A percentile compares a stretch with the other conserved stretches of the same genome.
These are phyloP conservation scores for Sitobion miscanthi DNA, from an alignment of 1,140 invertebrate species.

Conservation along the genomic window DNA sequence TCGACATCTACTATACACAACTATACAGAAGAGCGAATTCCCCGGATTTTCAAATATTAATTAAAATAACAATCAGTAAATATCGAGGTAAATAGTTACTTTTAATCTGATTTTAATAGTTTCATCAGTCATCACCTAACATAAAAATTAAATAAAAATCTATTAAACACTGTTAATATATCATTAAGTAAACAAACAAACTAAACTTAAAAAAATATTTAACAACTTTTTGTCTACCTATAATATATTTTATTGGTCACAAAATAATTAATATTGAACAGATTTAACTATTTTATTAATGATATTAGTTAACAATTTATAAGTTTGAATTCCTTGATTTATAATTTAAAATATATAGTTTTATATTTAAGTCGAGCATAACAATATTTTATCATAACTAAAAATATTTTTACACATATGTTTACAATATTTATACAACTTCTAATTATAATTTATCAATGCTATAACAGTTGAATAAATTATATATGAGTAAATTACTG, in stretches of 20 bases:
- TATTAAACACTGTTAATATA: not conserved
- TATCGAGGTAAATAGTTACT: not conserved
- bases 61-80: not conserved
- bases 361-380: not conserved
- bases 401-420: not conserved
- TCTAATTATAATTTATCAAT: not conserved
- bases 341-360: not conserved
- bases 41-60: not conserved
- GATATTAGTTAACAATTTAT: not conserved
- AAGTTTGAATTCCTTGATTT: not conserved
- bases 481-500: not conserved
- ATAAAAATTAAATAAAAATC: not conserved
- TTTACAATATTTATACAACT: not conserved
- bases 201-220: not conserved
- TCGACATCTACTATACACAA: too few species aligned
- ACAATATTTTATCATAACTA: not conserved
- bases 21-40: too few species aligned
- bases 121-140: not conserved
- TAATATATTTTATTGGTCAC: not conserved
- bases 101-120: not conserved
- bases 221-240: not conserved
- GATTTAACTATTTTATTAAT: not conserved
- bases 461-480: not conserved
- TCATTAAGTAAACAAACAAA: not conserved
- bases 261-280: not conserved